phyloP scores from a whole-genome alignment of 2,888 invertebrate genomes.

The Ectobius pallidus region DNA sequence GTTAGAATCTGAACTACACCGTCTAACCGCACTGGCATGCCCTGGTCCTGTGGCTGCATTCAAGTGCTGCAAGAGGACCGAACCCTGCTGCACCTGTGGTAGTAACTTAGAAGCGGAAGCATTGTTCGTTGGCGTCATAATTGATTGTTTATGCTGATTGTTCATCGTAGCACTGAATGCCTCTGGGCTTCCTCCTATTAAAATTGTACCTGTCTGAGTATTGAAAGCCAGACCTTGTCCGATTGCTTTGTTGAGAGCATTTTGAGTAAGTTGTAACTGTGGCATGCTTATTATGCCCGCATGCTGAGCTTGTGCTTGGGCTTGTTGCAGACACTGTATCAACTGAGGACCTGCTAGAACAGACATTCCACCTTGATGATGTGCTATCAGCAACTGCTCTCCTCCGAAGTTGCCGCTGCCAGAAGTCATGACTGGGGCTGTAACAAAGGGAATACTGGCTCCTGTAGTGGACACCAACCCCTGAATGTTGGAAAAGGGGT shows the following conservation, averaged over 20 bases:
- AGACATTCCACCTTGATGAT: constrained; percentile 39
- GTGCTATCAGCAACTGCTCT: constrained; percentile 41
- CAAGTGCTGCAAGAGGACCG: constrained; percentile 42
- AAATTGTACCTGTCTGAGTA: constrained; percentile 39
- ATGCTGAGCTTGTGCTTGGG: constrained; percentile 28
- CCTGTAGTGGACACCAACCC: constrained; percentile 38
- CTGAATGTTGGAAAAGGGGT: constrained; percentile 37
- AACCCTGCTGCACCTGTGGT: constrained; percentile 12
- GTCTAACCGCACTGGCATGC: constrained; percentile 10
- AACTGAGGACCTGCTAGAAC: constrained; percentile 40
- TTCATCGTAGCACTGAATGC: constrained; percentile 12
- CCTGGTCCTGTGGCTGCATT: constrained; percentile 17
- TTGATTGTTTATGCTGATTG: constrained; percentile 23
- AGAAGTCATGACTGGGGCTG: constrained; percentile 30
- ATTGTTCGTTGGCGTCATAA: background rate
- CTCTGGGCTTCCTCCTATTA: constrained; percentile 37
- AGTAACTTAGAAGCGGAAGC: background rate
- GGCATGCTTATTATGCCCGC: constrained; percentile 40
- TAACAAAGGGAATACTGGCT: constrained; percentile 35
- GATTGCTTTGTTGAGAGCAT: constrained; percentile 35
- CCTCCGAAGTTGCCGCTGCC: constrained; percentile 30
- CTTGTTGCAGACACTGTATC: constrained; percentile 39
- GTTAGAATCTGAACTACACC: constrained; percentile 42
- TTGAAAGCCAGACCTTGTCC: constrained; percentile 38
- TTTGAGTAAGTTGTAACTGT: constrained; percentile 39